These are phyloP conservation scores for Martes martes DNA, from an alignment of 2,113 vertebrate genomes.

Conservation along the genomic window DNA sequence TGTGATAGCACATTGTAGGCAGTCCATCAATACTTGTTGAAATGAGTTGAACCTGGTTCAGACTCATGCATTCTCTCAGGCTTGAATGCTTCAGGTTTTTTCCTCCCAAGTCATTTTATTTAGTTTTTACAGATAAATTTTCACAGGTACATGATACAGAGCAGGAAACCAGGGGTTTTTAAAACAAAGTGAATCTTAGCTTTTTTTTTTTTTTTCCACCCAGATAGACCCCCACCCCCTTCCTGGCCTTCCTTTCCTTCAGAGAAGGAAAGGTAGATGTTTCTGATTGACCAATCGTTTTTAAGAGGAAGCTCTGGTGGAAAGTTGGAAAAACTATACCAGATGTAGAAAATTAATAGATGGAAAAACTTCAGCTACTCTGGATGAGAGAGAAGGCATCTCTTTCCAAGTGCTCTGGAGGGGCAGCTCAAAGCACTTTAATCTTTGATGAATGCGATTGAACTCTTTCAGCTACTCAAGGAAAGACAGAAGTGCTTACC, in stretches of 20 bases:
- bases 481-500: constrained; percentile 48
- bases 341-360: constrained; percentile 58
- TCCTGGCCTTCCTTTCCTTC: not conserved
- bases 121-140: constrained; percentile 35
- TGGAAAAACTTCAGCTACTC: constrained; percentile 41
- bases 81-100: constrained; percentile 19
- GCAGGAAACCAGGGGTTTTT: not conserved
- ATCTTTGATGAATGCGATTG: constrained; percentile 67
- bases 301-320: constrained; percentile 27
- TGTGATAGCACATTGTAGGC: not conserved
- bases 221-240: not conserved
- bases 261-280: constrained; percentile 15
- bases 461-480: constrained; percentile 49
- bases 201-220: not conserved
- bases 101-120: not conserved
- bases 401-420: constrained; percentile 47
- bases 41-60: constrained; percentile 43
- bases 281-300: not conserved
- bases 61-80: not conserved
- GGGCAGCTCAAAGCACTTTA: constrained; percentile 59
- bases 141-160: not conserved
- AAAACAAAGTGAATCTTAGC: constrained; percentile 7
- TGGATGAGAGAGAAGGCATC: constrained; percentile 12
- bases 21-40: constrained; percentile 50
- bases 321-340: constrained; percentile 43